Evolutionary conservation across 2,888 invertebrate genomes (phyloP), one percentile per base, ranked within the genome.

Genomic region (Plemyria rubiginata): DNA sequence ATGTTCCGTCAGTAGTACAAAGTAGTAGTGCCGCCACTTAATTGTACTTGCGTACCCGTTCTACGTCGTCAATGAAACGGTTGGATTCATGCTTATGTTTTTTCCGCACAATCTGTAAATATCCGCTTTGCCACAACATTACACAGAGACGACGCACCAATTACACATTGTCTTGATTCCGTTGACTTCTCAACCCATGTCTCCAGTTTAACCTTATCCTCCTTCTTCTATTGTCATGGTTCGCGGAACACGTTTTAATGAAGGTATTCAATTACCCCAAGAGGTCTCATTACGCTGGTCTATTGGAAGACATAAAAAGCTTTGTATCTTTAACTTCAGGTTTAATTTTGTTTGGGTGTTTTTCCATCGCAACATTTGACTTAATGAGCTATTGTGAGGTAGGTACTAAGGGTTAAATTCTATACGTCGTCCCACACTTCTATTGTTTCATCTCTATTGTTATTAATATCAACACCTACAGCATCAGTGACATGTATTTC

Each of bases 391-490:
- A 82, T 85, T 82, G 82, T 81, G 67, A 43, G 41, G 64, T 74
- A 43, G 41, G 64, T 74, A 69, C 67, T 72, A 66, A 72, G 77
- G 76, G 77, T 75, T 76, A 73, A 72, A 76, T 72, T 70, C 72
- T 73, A 72, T 75, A 68, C 71, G 73, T 72, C 83, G 78, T 85
- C 87, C 86, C 84, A 88, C 86, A 78, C 77, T 51, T 62, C 85
- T 74, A 87, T 87, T 88, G 88, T 87, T 78, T 75, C 70, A 73
- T 75, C 66, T 69, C 61, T 59, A 68, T 60, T 56, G 52, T 50
- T 72, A 79, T 80, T 75, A 70, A 70, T 79, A 72, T 73, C 70
- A 67, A 76, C 74, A 69, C 81, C 81, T 71, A 84, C 82, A 68
- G 13, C 43, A 45, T 45, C 16, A 45, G 71, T 66, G 72, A 71